phyloP scores from a whole-genome alignment of 2,113 vertebrate species.

The Hypocryptadius cinnamomeus region DNA sequence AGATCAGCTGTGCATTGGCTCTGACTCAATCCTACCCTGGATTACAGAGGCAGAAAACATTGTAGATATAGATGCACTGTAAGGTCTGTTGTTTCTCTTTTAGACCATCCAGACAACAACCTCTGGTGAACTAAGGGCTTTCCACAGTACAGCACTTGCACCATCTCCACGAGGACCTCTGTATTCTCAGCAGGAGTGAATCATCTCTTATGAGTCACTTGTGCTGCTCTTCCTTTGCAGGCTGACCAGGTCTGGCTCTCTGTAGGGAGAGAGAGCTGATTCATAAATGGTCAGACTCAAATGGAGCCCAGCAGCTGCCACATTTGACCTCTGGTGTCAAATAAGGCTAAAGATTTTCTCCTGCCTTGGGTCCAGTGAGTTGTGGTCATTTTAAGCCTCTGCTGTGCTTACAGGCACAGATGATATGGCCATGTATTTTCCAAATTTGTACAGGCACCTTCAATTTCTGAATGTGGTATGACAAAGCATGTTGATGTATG shows the following conservation, averaged over 20 bases:
- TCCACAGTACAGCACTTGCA: background rate
- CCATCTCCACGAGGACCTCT: background rate
- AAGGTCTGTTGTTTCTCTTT: background rate
- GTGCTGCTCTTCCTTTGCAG: background rate
- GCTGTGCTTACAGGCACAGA: background rate
- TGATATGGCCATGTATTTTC: background rate
- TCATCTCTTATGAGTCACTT: background rate
- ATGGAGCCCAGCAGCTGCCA: background rate
- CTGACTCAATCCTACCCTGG: background rate
- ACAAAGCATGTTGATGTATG: background rate
- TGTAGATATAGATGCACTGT: background rate
- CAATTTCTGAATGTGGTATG: background rate
- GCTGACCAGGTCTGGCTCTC: background rate
- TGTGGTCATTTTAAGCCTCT: background rate
- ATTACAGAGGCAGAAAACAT: background rate
- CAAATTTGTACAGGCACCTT: background rate
- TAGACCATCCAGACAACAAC: background rate
- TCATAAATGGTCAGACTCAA: background rate
- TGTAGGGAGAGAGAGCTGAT: background rate
- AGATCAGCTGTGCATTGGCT: background rate
- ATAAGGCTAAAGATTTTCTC: background rate
- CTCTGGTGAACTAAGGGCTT: background rate
- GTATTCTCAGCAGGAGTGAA: background rate
- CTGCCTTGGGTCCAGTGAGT: background rate
- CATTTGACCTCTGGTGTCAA: background rate